Percentiles rank a stretch among this genome's conserved stretches.
Evolutionary conservation across 2,888 invertebrate species (phyloP).

Genomic region (Drosophila putrida): DNA sequence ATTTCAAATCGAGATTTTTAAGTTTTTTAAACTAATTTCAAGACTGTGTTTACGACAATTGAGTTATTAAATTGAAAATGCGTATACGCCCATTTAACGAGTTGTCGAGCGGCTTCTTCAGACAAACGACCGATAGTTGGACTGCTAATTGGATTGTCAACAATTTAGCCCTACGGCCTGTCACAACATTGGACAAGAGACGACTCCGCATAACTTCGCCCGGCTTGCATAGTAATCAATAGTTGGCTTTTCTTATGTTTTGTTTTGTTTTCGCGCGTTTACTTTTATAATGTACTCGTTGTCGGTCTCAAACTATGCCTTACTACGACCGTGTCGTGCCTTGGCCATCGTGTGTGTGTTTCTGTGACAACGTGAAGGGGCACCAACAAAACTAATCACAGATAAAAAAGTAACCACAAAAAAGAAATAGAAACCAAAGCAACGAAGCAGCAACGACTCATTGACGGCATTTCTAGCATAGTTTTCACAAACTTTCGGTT

Average conservation of each 20-base stretch:
- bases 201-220: conserved; percentile 73
- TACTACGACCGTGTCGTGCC: conserved; percentile 21
- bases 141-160: conserved; percentile 78
- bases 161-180: conserved; percentile 51
- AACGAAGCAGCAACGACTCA: conserved; percentile 20
- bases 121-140: conserved; percentile 4
- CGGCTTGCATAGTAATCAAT: conserved; percentile 67
- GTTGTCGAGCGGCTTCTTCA: conserved; percentile 43
- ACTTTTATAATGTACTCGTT: conserved; percentile 10
- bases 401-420: conserved; percentile 1
- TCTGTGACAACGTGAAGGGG: conserved; percentile 68
- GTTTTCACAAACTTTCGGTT: conserved; percentile 45
- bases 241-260: conserved; percentile 45
- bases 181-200: conserved; percentile 52
- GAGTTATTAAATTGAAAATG: conserved; percentile 9
- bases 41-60: background rate
- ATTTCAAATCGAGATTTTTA: background rate
- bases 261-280: conserved; percentile 60
- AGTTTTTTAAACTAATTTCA: conserved; percentile 1
- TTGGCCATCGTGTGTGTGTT: conserved; percentile 45
- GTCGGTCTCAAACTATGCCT: conserved; percentile 2
- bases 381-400: conserved; percentile 46
- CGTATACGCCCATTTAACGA: conserved; percentile 40
- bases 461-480: conserved; percentile 43
- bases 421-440: background rate